Evolutionary conservation across 2,888 invertebrate genomes (phyloP), one percentile per base, ranked within the genome.

Genomic region (Drosophila vallismaia): DNA sequence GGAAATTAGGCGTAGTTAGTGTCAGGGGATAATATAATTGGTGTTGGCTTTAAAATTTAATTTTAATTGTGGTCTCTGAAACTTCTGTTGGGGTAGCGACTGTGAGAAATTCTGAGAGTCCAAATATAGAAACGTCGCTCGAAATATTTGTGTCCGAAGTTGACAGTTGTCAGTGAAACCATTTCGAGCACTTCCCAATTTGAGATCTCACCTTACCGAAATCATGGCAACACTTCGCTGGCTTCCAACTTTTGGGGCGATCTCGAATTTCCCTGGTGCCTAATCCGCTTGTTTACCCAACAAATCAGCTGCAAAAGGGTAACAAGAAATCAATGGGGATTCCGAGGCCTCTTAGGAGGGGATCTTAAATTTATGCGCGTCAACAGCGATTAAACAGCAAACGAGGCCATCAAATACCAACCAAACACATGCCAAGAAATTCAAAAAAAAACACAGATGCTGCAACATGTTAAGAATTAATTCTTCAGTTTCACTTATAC

Each of bases 281-380:
- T 83, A 86, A 85, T 78, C 80, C 83, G 68, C 68, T 79, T 85
- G 84, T 86, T 88, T 88, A 83, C 88, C 80, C 83, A 85, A 80
- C 76, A 88, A 85, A 88, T 74, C 76, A 53, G 52, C 49, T n/a
- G 46, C 52, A 76, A 82, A 75, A 71, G 82, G 77, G 77, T 79
- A 82, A 62, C 62, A 58, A 19, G 33, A 12, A 33, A 4, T 4
- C 29, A 42, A 44, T 49, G 38, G 51, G n/a, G 55, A 26, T 31
- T 4, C 24, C 9, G 51, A 26, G 78, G 78, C 70, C 71, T 64
- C 63, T 10, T 42, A 67, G 66, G 19, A n/a, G 44, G 50, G 54
- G 67, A 52, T 68, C 26, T 42, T 51, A 72, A 86, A 85, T 88
- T 84, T 86, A 84, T 84, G 86, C 60, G 64, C 76, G 82, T 86